Percentiles rank a stretch among this genome's conserved stretches.
Conservation (phyloP, 2,888 invertebrate species). For the Lasioglossum morio region DNA sequence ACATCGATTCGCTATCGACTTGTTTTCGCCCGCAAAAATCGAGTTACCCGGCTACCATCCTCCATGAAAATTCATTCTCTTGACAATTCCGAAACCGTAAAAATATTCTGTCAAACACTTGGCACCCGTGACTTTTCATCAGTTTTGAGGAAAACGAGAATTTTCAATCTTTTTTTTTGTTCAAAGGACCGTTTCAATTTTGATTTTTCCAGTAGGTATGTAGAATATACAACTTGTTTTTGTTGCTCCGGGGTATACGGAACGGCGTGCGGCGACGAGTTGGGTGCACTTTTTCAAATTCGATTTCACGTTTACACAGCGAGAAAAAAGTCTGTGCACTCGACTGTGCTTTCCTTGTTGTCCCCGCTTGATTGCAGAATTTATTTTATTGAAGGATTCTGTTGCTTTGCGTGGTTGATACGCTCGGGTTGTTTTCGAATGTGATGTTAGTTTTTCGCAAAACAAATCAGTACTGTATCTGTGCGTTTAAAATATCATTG, state of each 20-base stretch:
- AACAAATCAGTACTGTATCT: not conserved
- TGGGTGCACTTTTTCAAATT: not conserved
- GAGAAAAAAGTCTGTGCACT: no score
- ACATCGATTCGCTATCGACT: slow-evolving; percentile 22
- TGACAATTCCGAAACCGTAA: not conserved
- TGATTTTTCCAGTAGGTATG: not conserved
- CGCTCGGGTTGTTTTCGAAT: not conserved
- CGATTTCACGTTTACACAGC: not conserved
- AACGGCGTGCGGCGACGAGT: not conserved
- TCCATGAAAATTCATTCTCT: not conserved
- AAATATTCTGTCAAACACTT: not conserved
- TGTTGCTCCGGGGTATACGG: not conserved
- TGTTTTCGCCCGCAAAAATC: not conserved
- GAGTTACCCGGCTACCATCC: not conserved
- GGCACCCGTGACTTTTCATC: not conserved
- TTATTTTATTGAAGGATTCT: not conserved
- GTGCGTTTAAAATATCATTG: not conserved
- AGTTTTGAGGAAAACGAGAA: not conserved
- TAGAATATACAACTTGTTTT: not conserved
- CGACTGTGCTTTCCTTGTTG: not conserved
- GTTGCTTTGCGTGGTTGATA: not conserved
- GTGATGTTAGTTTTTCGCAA: not conserved
- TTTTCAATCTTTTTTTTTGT: not conserved
- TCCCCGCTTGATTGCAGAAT: not conserved
- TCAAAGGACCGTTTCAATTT: not conserved